phyloP scores from a whole-genome alignment of 2,888 invertebrate species.

The Clivina fossor region DNA sequence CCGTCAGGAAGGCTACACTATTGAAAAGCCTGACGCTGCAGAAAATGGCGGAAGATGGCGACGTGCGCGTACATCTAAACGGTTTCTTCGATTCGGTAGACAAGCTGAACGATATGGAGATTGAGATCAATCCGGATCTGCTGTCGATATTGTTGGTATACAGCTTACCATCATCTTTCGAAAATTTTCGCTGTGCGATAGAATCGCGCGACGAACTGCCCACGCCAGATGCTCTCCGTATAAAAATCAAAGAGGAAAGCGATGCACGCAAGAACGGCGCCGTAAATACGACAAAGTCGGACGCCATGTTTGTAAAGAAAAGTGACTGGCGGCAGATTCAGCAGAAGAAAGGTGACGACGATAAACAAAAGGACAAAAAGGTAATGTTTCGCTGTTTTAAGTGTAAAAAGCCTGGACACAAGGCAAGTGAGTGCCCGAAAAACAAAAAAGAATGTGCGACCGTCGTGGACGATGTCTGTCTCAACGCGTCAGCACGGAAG shows the following conservation, averaged over 20 bases:
- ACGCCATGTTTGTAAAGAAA: constrained; percentile 2
- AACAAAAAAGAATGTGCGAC: constrained; percentile 9
- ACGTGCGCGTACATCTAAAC: constrained; percentile 40
- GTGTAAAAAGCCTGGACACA: constrained; percentile 15
- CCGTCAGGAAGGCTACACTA: not conserved
- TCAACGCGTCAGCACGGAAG: not conserved
- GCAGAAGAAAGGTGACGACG: constrained; percentile 2
- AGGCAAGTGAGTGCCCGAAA: constrained; percentile 27
- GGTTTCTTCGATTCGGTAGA: constrained; percentile 46
- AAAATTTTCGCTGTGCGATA: constrained; percentile 46
- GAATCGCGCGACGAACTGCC: constrained; percentile 46
- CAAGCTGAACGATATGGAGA: constrained; percentile 44
- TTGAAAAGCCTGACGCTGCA: constrained; percentile 13
- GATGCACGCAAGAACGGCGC: constrained; percentile 38
- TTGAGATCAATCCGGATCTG: too few species aligned
- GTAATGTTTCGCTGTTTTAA: not conserved
- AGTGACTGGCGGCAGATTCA: too few species aligned
- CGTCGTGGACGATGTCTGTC: not conserved
- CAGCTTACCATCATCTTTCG: constrained; percentile 43
- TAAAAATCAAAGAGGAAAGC: constrained; percentile 42
- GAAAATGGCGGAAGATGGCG: constrained; percentile 31
- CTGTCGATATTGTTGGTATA: constrained; percentile 45
- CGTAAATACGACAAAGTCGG: not conserved
- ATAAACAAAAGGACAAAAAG: constrained; percentile 7
- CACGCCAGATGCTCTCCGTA: constrained; percentile 39